Base-by-base conservation (phyloP, 2,888 invertebrate genomes). In the Hyalella azteca region DNA sequence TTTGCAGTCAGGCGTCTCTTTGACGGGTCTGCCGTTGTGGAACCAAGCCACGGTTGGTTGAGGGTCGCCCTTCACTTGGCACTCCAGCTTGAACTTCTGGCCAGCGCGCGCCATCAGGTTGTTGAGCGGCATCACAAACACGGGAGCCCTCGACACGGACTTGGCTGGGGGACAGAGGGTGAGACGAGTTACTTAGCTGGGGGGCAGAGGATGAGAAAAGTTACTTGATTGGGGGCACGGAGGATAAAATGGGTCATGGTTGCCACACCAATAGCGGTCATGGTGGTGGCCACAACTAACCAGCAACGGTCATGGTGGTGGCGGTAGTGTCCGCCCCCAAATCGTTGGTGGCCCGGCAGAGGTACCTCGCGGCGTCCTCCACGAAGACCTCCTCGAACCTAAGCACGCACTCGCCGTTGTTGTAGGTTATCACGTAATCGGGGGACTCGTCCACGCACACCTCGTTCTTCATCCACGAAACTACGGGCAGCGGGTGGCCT, bases 321-420 rank as follows among this genome's bases (percentile, higher is more conserved):
- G 91, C 91, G 79, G 91, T 91, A 80, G 92, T 91, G 19, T 91
- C 92, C 77, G 91, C 89, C 73, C 93, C 93, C 22, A 92, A 88
- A 81, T 91, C 90, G 88, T 93, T 94, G 0, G 89, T 89, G 11
- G 93, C 93, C 86, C 91, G 91, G 86, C 93, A 93, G 0, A 91
- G 91, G 86, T 93, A 94, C 73, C 91, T 90, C 0, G 92, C 94
- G 85, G 91, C 91, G 87, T 95, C 93, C 78, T 91, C 91, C 60
- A 91, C 86, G 80, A 90, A 89, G 3, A 93, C 90, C 86, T 92
- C 92, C 77, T 93, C 92, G 85, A 94, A 92, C 85, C 91, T 91
- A 80, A 95, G 87, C 40, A 92, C 89, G 76, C 94, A 94, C 78
- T 93, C 92, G 4, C 95, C 94, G 86, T 95, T 94, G 87, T 94